Evolutionary conservation across 2,113 vertebrate genomes (phyloP), one percentile per base, ranked within the genome.

Genomic region (Erinaceus europaeus): DNA sequence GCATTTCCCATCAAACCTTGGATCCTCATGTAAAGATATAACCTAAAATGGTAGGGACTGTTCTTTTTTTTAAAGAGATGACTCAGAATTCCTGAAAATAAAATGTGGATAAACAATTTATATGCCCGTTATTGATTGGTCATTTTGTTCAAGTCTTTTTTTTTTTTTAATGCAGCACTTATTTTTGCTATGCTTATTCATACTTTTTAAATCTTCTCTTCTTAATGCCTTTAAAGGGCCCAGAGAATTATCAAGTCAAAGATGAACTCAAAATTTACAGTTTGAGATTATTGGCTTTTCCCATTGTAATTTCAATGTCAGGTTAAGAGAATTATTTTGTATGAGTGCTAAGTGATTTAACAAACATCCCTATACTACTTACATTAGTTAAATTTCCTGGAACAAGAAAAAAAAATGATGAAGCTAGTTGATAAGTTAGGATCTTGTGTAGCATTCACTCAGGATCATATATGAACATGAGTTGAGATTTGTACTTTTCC

Each of bases 11-110:
- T 21, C 69, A 53, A 3, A 48, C 25, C 9, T 5, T 1, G 21
- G 29, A 52, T 23, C 67, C 68, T 20, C 21, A 3, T 2, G 20
- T 17, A 21, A 3, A 86, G 68, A 27, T 2, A 12, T 61, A 36
- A n/a, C 73, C 83, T 85, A n/a, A 80, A 85, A 76, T 55, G 44
- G 29, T 36, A 32, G 27, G 48, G 25, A 14, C 32, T 83, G 8
- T 36, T 88, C 73, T 68, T 76, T 71, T 64, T 91, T 80, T 12
- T 53, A 53, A 73, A 59, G 50, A 53, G 44, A 2, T 42, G 64
- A 91, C 59, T 90, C 65, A n/a, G 38, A 82, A 84, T 79, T 92
- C 75, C 75, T 93, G 72, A 91, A 93, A 91, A 86, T 77, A 46
- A 91, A 88, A 61, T 69, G 23, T 17, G 4, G 44, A 74, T n/a